Evolutionary conservation across 2,113 vertebrate species (phyloP), one percentile per base, ranked within the genome.

Genomic region (Ahaetulla prasina): DNA sequence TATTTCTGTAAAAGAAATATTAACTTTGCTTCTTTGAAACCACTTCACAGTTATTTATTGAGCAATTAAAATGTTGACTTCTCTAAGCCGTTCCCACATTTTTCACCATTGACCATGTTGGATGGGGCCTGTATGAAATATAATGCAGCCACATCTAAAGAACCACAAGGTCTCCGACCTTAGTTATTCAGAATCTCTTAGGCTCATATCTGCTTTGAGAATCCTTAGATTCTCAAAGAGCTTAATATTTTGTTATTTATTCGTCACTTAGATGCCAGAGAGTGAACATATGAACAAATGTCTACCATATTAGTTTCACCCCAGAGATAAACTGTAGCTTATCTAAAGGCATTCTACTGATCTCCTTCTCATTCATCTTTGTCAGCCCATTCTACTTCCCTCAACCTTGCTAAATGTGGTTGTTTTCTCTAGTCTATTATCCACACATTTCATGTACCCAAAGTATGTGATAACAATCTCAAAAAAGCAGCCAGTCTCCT

Each of bases 1-100:
- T 63, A 92, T 93, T 92, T 74, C 68, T 89, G 91, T 52, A 91
- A 27, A 87, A 92, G 45, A 87, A 54, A 53, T 20, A 8, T 94
- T 87, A 93, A 54, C 8, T 91, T 93, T 92, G 54, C 8, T 93
- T 93, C 86, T 89, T 43, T 80, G 74, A 86, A 95, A 18, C 23
- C 6, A 4, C 6, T 80, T 94, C 35, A 91, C 92, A 91, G 49
- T 45, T 57, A 35, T 49, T 90, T 92, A 54, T n/a, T 22, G 16
- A 93, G 23, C 27, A 30, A 50, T 84, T 39, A 63, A 87, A 92
- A 47, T 89, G n/a, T 88, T 95, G 90, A 80, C 18, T 80, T 18
- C 18, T 39, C 74, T 80, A 80, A 80, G 74, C 35, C 8, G 1
- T 43, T 43, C 35, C 74, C 74, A 80, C 74, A 80, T 43, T 22